Evolutionary conservation across 2,888 invertebrate species (phyloP), one percentile per base, ranked within the genome.

Genomic region (Nudaria mundana): DNA sequence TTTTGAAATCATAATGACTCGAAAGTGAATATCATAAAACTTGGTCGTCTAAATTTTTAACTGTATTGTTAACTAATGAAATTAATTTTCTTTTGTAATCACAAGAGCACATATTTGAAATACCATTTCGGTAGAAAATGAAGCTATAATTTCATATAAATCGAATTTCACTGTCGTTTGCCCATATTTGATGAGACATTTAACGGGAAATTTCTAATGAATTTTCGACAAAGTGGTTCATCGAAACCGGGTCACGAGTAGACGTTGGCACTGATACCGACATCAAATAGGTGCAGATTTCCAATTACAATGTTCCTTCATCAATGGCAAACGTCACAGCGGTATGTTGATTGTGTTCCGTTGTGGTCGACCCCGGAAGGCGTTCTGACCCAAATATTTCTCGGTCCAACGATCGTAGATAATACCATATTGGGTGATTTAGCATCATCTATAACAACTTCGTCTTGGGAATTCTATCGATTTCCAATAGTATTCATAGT

Each of bases 371-470:
- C 62, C 67, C 68, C 63, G 67, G 66, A 70, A 73, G 70, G 73
- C 63, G 74, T 71, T 66, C 57, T 67, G 82, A 74, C 83, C 83
- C 60, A 71, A 71, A 80, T 84, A 54, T 47, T 52, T 32, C 26
- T 30, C 49, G 47, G 34, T 45, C 51, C 42, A 37, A 44, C 49
- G 51, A 60, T 66, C 52, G 53, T 52, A 56, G 52, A 56, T 54
- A 53, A 60, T 54, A 50, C n/a, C 40, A 38, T 49, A 56, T 63
- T 56, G 53, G 60, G 58, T 53, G 57, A 56, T 51, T 52, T 45
- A 44, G 32, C 26, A 31, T 6, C 16, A 44, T 37, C 28, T 32
- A 37, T 18, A 26, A 12, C 8, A 24, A 33, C 15, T 33, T 24
- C 11, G 10, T 22, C 1, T 29, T 15, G 7, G 7, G 11, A 24